phyloP scores from a whole-genome alignment of 1,140 invertebrate species.

The Drosophila guanche region DNA sequence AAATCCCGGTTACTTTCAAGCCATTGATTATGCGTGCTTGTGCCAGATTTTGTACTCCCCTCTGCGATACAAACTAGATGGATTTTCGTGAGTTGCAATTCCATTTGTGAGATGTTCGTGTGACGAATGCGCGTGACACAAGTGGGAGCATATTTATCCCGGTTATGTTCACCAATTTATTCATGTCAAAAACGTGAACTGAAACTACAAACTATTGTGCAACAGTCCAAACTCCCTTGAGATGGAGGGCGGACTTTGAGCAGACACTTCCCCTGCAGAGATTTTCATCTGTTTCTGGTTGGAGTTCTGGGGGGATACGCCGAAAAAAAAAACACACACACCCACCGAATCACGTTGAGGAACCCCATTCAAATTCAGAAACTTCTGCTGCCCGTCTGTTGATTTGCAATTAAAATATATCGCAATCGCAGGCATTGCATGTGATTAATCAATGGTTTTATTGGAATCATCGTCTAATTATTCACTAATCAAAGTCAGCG shows the following conservation, averaged over 20 bases:
- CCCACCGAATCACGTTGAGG: conserved; percentile 22
- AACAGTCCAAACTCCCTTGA: not conserved
- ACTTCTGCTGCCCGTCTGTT: conserved; percentile 30
- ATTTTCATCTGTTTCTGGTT: conserved; percentile 42
- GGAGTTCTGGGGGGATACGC: conserved; percentile 7
- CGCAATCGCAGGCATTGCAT: conserved; percentile 38
- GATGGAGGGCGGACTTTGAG: not conserved
- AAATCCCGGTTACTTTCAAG: conserved; percentile 41
- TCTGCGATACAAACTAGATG: not conserved
- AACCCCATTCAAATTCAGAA: conserved; percentile 32
- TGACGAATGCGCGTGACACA: conserved; percentile 30
- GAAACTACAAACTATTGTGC: conserved; percentile 39
- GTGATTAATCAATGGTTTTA: conserved; percentile 54
- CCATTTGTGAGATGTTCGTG: conserved; percentile 12
- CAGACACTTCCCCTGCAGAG: conserved; percentile 37
- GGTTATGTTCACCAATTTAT: conserved; percentile 67
- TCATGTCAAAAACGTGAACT: conserved; percentile 64
- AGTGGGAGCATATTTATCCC: conserved; percentile 39
- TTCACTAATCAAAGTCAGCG: conserved; percentile 52
- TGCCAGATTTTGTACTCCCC: conserved; percentile 1
- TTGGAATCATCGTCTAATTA: conserved; percentile 47
- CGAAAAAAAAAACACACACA: conserved; percentile 16
- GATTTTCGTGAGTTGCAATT: conserved; percentile 22
- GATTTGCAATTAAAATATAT: conserved; percentile 63
- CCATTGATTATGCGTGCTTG: conserved; percentile 65